Base-by-base conservation (phyloP, 2,797 vertebrate species). In the Phoxinus dragarum region DNA sequence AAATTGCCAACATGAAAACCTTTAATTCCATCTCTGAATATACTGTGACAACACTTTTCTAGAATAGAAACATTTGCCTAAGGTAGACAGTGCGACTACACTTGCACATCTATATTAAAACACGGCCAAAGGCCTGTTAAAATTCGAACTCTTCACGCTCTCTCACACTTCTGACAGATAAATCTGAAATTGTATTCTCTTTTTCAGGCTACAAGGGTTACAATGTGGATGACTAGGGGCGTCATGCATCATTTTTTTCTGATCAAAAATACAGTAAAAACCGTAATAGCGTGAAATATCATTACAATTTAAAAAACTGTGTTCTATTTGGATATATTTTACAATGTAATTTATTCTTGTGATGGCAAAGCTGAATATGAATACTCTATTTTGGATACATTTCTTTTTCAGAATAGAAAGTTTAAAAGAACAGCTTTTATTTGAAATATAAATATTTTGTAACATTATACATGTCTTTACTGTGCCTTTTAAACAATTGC, bases 21-120 rank as follows among this genome's bases (percentile, higher is more conserved):
- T 52, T 54, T 40, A 5, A 72, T 80, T 61, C 47, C 9, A 42
- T 64, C 11, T 59, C 19, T 59, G 64, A 19, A 36, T 23, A 36
- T 42, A 44, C 49, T 17, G 82, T 44, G 10, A 72, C 49, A 67
- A 7, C 34, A 40, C 34, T 67, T 77, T 76, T 38, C 23, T 67
- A 21, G 27, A 71, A 84, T 42, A 84, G 21, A 84, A 69, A 79
- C 75, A 84, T 85, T 69, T 68, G 56, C 87, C 40, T 36, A 74
- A 56, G 66, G 23, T 67, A 75, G 75, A 80, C 80, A 75, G 68
- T 83, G n/a, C 4, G 72, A 83, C 9, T 61, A 84, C 36, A 86
- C 74, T 49, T 84, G 49, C 87, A 87, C 61, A 74, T 84, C 87
- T 89, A n/a, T 84, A 87, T 82, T 85, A 80, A 86, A 52, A 52